Percentiles rank a stretch among this genome's conserved stretches.
Conservation (phyloP, 2,113 vertebrate genomes). For the Malurus elegans region DNA sequence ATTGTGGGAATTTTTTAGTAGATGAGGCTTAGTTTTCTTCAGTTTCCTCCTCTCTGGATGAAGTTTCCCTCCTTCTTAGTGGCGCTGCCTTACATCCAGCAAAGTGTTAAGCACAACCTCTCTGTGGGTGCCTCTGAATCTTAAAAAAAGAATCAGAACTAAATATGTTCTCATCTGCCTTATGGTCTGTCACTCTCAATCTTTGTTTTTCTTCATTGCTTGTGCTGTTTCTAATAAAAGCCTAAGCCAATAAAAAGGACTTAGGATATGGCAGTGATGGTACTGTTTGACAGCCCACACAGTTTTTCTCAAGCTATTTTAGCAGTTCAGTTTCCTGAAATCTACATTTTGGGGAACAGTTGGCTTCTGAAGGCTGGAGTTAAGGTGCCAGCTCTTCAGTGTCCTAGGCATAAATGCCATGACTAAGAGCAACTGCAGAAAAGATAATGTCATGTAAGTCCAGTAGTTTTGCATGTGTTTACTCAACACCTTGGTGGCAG, state of each 20-base stretch:
- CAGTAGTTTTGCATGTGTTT: not conserved
- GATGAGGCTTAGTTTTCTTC: not conserved
- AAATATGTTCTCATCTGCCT: not conserved
- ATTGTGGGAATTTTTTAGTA: not conserved
- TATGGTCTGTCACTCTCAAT: not conserved
- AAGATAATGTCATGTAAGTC: not conserved
- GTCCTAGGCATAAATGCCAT: not conserved
- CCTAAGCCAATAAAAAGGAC: not conserved
- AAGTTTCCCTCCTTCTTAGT: not conserved
- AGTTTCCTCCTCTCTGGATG: not conserved
- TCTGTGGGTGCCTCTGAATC: not conserved
- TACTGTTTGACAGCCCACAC: not conserved
- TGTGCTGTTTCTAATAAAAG: not conserved
- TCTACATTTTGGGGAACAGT: not conserved
- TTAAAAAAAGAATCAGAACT: not conserved
- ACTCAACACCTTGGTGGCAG: not conserved
- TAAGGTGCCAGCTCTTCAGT: not conserved
- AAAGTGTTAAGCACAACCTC: not conserved
- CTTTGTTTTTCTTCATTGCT: not conserved
- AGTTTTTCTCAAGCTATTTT: not conserved
- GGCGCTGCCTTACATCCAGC: not conserved
- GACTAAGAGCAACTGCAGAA: not conserved
- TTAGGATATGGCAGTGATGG: not conserved
- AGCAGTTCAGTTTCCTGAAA: not conserved
- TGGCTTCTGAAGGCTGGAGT: not conserved